phyloP scores from a whole-genome alignment of 1,140 invertebrate species.

The Phenacoccus solenopsis region DNA sequence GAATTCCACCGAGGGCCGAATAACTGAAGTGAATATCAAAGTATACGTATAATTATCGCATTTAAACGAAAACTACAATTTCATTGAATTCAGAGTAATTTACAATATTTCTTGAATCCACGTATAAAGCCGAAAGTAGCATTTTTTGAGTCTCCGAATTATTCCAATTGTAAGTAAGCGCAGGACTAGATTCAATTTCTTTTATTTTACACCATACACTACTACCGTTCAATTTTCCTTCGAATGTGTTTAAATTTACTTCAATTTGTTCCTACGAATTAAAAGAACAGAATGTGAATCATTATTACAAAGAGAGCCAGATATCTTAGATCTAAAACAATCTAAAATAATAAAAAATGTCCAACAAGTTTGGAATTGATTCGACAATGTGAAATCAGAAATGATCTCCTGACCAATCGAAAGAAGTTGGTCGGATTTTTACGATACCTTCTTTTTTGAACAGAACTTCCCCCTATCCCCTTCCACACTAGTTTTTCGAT shows the following conservation, averaged over 20 bases:
- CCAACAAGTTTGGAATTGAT: background rate
- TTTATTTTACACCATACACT: conserved; percentile 41
- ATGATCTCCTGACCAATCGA: background rate
- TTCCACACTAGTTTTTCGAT: no score
- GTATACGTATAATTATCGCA: background rate
- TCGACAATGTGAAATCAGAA: background rate
- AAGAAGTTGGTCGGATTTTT: no score
- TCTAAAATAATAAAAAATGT: background rate
- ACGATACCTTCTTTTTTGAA: no score
- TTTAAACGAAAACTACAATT: background rate
- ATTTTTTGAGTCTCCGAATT: conserved; percentile 53
- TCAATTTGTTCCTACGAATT: background rate
- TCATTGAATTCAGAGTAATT: conserved; percentile 27
- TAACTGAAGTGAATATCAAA: conserved; percentile 41
- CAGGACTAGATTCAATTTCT: conserved; percentile 52
- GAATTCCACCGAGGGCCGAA: conserved; percentile 65
- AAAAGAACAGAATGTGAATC: no score
- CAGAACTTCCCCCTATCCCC: no score
- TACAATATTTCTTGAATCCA: conserved; percentile 72
- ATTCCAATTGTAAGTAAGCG: conserved; percentile 54
- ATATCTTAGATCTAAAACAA: no score
- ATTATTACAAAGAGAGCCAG: no score
- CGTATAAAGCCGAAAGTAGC: conserved; percentile 54
- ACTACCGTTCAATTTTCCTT: conserved; percentile 37
- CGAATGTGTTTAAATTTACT: conserved; percentile 19